phyloP scores from a whole-genome alignment of 2,797 vertebrate genomes.

The Ara ararauna region DNA sequence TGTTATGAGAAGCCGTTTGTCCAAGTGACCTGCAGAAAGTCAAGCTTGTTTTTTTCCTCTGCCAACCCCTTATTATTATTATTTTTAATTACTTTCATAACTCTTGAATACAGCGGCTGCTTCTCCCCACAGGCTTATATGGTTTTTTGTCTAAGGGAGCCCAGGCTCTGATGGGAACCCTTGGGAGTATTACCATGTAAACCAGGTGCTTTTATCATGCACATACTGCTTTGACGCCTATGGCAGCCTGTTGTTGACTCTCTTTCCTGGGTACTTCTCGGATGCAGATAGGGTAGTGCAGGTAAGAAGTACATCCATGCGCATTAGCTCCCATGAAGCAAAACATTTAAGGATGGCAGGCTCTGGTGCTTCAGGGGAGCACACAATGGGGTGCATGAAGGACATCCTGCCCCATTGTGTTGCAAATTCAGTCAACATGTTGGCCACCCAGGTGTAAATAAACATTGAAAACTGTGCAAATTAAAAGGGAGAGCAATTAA shows the following conservation, averaged over 20 bases:
- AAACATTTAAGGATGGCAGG: background rate
- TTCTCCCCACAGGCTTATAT: background rate
- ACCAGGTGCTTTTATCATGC: background rate
- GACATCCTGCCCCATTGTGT: background rate
- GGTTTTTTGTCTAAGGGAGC: background rate
- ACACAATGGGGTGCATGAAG: rapidly evolving
- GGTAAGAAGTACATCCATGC: background rate
- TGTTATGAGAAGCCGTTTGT: background rate
- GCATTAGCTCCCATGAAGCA: background rate
- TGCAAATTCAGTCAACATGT: background rate
- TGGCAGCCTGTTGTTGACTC: background rate
- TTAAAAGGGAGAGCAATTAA: background rate
- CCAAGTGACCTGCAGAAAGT: background rate
- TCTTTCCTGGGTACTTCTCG: background rate
- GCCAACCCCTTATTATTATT: background rate
- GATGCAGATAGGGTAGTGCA: background rate
- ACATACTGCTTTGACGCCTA: background rate
- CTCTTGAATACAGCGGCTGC: background rate
- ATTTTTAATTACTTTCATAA: background rate
- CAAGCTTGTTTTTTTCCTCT: background rate
- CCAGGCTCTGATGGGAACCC: background rate
- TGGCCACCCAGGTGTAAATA: background rate
- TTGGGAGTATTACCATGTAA: background rate
- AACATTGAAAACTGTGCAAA: background rate
- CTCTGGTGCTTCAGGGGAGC: background rate